A percentile compares a stretch with the other conserved stretches of the same genome.
phyloP scores from a whole-genome alignment of 1,140 invertebrate genomes.

The Heliconius congener region DNA sequence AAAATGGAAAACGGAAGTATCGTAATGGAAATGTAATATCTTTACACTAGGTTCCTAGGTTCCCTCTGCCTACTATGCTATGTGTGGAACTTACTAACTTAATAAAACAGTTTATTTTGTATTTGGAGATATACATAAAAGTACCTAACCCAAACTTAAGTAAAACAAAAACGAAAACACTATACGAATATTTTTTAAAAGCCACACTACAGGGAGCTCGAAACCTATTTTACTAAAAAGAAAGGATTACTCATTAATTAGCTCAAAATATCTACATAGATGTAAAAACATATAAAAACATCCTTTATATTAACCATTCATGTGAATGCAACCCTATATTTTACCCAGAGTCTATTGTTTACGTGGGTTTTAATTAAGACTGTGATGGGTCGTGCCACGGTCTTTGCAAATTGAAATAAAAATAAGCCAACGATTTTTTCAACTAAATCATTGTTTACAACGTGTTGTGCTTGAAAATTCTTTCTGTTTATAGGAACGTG shows the following conservation, averaged over 20 bases:
- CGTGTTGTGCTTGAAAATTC: background rate
- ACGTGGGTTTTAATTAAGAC: constrained; percentile 29
- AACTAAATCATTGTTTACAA: background rate
- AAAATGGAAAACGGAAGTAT: too few relatives aligned
- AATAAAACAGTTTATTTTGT: too few relatives aligned
- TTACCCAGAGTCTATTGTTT: constrained; percentile 22
- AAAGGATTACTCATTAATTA: constrained; percentile 19
- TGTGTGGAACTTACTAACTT: too few relatives aligned
- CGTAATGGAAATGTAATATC: too few relatives aligned
- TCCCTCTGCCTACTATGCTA: too few relatives aligned
- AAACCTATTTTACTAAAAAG: background rate
- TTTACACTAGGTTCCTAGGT: too few relatives aligned
- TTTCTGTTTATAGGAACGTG: background rate
- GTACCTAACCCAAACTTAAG: too few relatives aligned
- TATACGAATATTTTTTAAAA: background rate
- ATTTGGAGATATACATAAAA: too few relatives aligned
- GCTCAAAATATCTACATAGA: background rate
- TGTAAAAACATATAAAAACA: constrained; percentile 11
- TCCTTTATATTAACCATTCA: constrained; percentile 10
- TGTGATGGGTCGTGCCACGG: constrained; percentile 24
- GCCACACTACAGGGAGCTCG: background rate
- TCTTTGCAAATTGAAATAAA: constrained; percentile 22
- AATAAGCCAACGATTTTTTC: background rate
- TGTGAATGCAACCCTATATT: constrained; percentile 29
- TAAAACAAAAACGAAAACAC: too few relatives aligned